Conservation (phyloP, 2,113 vertebrate species). For the Campylorhamphus procurvoides region DNA sequence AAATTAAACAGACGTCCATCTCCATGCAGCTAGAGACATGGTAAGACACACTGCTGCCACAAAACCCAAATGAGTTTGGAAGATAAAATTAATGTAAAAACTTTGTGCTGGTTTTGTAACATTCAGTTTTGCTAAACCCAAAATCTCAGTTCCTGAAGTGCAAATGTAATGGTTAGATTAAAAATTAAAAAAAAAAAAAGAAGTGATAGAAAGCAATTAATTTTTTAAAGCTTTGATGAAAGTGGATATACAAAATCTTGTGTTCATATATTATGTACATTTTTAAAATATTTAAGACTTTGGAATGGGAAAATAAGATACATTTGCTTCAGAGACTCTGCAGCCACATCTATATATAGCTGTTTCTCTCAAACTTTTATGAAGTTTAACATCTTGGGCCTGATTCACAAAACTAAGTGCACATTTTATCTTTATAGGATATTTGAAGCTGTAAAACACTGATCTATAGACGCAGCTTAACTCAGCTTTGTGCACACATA, state of each 20-base stretch:
- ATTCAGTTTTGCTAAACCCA: not conserved
- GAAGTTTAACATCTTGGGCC: not conserved
- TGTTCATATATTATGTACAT: not conserved
- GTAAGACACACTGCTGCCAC: not conserved
- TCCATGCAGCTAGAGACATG: not conserved
- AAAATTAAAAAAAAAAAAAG: not conserved
- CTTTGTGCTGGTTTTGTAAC: not conserved
- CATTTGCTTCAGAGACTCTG: not conserved
- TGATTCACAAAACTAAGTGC: not conserved
- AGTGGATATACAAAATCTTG: not conserved
- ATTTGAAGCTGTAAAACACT: constrained; percentile 2
- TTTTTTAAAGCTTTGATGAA: not conserved
- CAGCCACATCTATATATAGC: constrained; percentile 2
- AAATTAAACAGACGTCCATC: not conserved
- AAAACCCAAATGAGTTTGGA: not conserved
- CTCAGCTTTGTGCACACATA: not conserved
- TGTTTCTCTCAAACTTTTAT: not conserved
- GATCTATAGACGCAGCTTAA: not conserved
- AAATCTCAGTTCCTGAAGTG: not conserved
- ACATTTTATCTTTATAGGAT: not conserved
- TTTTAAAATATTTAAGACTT: not conserved
- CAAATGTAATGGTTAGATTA: not conserved
- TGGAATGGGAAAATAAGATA: not conserved
- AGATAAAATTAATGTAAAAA: not conserved
- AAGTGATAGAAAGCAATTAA: not conserved